Evolutionary conservation across 92 coral and sea anemone species (phyloP).

Genomic region (Anthopleura xanthogrammica): DNA sequence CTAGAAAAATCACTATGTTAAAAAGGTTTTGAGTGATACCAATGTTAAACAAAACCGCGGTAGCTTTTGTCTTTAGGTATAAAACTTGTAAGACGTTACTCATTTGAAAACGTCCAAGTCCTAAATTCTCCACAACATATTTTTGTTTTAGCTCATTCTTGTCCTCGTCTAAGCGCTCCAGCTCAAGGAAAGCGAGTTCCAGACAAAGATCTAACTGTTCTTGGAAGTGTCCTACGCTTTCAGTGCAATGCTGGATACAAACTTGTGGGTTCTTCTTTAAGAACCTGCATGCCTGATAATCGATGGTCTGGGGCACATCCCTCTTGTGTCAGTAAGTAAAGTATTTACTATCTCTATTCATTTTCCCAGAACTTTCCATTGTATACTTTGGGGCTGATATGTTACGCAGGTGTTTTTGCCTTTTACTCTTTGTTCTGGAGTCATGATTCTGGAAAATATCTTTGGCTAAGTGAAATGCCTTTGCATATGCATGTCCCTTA

Average conservation of each 20-base stretch:
- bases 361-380: too few relatives aligned
- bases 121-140: neutral
- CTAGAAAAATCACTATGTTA: neutral
- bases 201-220: conserved; percentile 37
- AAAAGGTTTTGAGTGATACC: too few relatives aligned
- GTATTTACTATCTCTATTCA: neutral
- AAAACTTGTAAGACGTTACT: too few relatives aligned
- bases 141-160: conserved; percentile 25
- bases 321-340: conserved; percentile 71
- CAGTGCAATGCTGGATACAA: conserved; percentile 71
- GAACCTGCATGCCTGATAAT: conserved; percentile 84
- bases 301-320: conserved; percentile 81
- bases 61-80: too few relatives aligned
- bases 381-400: too few relatives aligned
- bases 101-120: too few relatives aligned
- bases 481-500: too few relatives aligned
- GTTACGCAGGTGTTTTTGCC: too few relatives aligned
- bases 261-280: conserved; percentile 62
- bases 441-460: too few relatives aligned
- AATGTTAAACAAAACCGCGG: too few relatives aligned
- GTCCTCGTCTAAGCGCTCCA: conserved; percentile 69
- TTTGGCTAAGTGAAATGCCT: too few relatives aligned
- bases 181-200: conserved; percentile 64
- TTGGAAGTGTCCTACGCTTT: conserved; percentile 59
- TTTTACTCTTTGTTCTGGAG: too few relatives aligned